Evolutionary conservation across 2,797 vertebrate species (phyloP).

Genomic region (Falco rusticolus): DNA sequence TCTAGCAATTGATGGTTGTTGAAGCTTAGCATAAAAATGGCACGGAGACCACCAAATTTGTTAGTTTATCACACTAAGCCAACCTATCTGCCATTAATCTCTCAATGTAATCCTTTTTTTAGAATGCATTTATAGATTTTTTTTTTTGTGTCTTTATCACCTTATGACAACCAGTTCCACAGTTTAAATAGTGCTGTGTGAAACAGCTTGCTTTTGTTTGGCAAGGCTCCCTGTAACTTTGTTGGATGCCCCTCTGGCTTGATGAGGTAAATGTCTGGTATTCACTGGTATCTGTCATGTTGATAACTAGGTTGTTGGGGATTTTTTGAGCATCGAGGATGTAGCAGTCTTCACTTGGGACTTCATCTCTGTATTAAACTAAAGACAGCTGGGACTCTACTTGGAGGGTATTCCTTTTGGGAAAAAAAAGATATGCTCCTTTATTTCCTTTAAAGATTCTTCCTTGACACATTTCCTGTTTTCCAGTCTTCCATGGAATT

Average conservation of each 20-base stretch:
- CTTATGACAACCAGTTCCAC: neutral
- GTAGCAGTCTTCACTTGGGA: neutral
- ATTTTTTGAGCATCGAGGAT: neutral
- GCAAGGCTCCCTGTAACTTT: neutral
- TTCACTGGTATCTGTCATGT: neutral
- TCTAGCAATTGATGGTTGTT: neutral
- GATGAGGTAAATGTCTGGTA: neutral
- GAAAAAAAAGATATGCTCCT: neutral
- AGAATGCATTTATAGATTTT: neutral
- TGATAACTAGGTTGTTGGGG: neutral
- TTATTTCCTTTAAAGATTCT: neutral
- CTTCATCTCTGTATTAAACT: neutral
- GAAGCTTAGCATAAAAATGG: neutral
- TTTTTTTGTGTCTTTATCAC: neutral
- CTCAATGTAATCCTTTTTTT: neutral
- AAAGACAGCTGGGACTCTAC: neutral
- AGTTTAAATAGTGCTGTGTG: neutral
- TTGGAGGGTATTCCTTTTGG: neutral
- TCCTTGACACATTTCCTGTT: neutral
- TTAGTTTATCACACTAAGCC: neutral
- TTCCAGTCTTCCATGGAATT: neutral
- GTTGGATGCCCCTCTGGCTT: neutral
- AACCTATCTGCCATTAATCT: neutral
- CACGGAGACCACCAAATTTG: neutral
- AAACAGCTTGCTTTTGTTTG: neutral